These are phyloP conservation scores for Eupithecia subumbrata DNA, from an alignment of 2,888 invertebrate genomes.

Conservation along the genomic window DNA sequence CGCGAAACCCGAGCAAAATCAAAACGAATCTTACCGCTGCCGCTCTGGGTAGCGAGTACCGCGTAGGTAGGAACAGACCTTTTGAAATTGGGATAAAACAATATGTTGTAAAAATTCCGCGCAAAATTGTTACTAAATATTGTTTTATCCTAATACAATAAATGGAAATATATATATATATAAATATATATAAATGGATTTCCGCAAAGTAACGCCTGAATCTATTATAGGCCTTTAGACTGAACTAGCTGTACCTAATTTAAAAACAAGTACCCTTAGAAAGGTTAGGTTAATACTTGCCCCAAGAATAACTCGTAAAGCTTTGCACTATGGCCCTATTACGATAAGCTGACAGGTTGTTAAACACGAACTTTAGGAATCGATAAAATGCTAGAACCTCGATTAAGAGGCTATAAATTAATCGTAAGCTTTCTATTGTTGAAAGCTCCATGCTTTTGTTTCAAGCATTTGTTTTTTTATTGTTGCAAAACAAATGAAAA, in stretches of 20 bases:
- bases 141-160: too few species aligned
- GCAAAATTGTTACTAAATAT: too few species aligned
- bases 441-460: conserved; percentile 1
- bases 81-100: too few species aligned
- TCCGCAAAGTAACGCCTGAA: too few species aligned
- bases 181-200: too few species aligned
- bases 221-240: neutral
- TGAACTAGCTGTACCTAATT: neutral
- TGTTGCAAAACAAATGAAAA: neutral
- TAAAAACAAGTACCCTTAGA: neutral
- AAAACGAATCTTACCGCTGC: too few species aligned
- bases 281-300: conserved; percentile 10
- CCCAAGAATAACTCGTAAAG: conserved; percentile 68
- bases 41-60: neutral
- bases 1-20: neutral
- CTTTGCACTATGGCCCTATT: conserved; percentile 9
- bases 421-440: conserved; percentile 35
- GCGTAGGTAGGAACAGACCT: neutral
- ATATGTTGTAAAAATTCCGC: too few species aligned
- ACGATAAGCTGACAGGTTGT: conserved; percentile 70
- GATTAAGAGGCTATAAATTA: conserved; percentile 25
- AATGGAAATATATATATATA: too few species aligned
- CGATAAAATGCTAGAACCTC: conserved; percentile 47
- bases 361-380: conserved; percentile 62
- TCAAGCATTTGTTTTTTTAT: neutral